These are phyloP conservation scores for Crocuta crocuta DNA, from an alignment of 2,113 vertebrate genomes.

Conservation along the genomic window DNA sequence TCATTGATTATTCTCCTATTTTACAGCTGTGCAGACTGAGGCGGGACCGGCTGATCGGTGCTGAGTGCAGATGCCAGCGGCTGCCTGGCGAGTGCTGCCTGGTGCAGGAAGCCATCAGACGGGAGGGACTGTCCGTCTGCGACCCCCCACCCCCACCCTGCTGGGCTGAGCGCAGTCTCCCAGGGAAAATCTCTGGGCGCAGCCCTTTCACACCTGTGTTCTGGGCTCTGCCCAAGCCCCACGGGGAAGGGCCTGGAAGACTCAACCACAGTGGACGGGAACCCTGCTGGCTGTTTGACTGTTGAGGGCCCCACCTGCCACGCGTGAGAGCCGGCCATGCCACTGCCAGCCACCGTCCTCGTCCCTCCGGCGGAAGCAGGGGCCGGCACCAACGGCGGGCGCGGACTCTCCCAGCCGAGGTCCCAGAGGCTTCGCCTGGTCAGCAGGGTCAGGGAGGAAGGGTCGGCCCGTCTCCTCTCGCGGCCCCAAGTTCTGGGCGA, in stretches of 20 bases:
- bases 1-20: not conserved
- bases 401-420: not conserved
- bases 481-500: not conserved
- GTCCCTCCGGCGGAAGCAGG: not conserved
- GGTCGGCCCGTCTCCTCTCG: not conserved
- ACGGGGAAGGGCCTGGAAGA: not conserved
- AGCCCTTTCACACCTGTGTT: not conserved
- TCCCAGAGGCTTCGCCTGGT: not conserved
- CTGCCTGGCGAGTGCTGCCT: no score
- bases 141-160: not conserved
- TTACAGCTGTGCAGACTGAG: not conserved
- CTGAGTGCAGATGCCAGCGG: no score
- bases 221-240: not conserved
- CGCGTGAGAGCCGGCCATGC: no score
- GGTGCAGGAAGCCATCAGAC: not conserved
- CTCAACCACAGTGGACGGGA: rapidly evolving
- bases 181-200: rapidly evolving
- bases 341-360: not conserved
- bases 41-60: not conserved
- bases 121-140: rapidly evolving
- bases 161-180: not conserved
- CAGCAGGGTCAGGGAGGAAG: not conserved
- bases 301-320: rapidly evolving
- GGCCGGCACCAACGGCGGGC: rapidly evolving
- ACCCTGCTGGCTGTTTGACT: not conserved